Evolutionary conservation across 2,113 vertebrate genomes (phyloP), one percentile per base, ranked within the genome.

Genomic region (Gobiocypris rarus): DNA sequence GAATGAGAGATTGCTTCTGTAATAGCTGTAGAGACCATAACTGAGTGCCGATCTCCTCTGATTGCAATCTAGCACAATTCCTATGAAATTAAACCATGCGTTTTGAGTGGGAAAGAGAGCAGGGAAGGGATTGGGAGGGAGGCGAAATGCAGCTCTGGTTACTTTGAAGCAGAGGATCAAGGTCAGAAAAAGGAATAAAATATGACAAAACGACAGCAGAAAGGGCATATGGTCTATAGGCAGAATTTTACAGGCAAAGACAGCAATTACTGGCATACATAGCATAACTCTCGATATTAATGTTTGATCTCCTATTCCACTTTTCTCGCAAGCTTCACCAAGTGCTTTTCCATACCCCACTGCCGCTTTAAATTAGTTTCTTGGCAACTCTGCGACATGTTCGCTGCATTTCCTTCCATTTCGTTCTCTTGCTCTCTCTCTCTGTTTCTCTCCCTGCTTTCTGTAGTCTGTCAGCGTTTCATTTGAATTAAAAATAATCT

Each of bases 131-230:
- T 34, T 17, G 22, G 48, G 81, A 76, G 77, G 28, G 84, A 54
- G 83, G 83, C 71, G 76, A 88, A 87, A 89, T 88, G 86, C 79
- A 84, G 88, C 79, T 90, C 84, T 87, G 89, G 86, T 87, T 84
- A 86, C 89, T 94, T 93, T 94, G 90, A 93, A 92, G 92, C 86
- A 48, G 71, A 88, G 88, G 91, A 92, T 92, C 90, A 87, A 86
- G 87, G 50, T 88, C 87, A 86, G 88, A 90, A 90, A 90, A 90
- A 84, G 84, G 90, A 93, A 93, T 92, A 89, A 88, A 92, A 92
- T 90, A 93, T 92, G 91, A 92, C 89, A 91, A 91, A 92, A 89
- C 83, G 90, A 92, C 90, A 91, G 86, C 69, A 85, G 81, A 89
- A 76, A 82, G 50, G 85, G 88, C 90, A 90, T 90, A 91, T 91